A percentile compares a stretch with the other conserved stretches of the same genome.
Conservation (phyloP, 2,888 invertebrate genomes). For the Acronicta leporina region DNA sequence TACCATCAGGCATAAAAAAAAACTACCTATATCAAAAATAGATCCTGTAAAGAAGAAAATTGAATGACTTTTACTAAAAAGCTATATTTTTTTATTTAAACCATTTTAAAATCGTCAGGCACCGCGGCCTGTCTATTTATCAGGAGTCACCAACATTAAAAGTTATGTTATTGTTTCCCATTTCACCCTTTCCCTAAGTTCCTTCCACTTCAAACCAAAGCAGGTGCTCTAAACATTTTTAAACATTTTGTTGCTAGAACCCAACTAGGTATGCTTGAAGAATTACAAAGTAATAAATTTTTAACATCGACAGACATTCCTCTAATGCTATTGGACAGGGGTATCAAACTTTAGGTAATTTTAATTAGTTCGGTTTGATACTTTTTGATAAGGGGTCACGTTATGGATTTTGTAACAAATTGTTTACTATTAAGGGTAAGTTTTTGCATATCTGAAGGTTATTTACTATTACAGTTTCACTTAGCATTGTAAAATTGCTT, state of each 20-base stretch:
- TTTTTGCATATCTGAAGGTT: neutral
- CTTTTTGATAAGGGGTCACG: constrained; percentile 1
- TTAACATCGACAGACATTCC: constrained; percentile 14
- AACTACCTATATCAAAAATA: no score
- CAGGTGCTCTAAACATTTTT: neutral
- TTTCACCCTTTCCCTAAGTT: no score
- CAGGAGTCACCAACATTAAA: no score
- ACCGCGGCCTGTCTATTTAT: no score
- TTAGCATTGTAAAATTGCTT: neutral
- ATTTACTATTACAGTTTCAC: neutral
- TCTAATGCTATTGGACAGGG: constrained; percentile 15
- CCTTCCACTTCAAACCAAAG: no score
- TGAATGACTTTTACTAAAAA: no score
- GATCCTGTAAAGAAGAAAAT: no score
- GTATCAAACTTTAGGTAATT: constrained; percentile 15
- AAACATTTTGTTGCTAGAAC: neutral
- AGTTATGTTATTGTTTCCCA: no score
- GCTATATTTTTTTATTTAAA: no score
- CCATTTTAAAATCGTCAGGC: no score
- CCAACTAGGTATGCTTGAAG: constrained; percentile 31
- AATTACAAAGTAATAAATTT: constrained; percentile 34
- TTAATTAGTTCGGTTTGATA: constrained; percentile 2
- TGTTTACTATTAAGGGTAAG: neutral
- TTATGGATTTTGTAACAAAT: neutral
- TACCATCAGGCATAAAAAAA: no score